phyloP scores from a whole-genome alignment of 2,888 invertebrate species.

The Heteromyza rotundicornis region DNA sequence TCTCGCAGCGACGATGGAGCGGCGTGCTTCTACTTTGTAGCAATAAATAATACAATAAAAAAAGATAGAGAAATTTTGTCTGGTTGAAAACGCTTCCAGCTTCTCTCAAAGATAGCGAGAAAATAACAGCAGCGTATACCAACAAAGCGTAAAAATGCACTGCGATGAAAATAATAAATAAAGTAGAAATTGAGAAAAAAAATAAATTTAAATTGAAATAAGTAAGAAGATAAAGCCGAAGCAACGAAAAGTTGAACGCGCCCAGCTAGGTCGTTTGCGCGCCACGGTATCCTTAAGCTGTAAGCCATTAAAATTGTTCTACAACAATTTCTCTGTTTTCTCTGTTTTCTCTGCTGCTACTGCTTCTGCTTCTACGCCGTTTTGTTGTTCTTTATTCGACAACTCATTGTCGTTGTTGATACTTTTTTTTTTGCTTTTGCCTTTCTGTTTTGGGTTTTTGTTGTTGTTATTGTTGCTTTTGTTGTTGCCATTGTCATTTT shows the following conservation, averaged over 20 bases:
- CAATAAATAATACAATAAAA: too few species aligned
- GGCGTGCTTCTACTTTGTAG: too few species aligned
- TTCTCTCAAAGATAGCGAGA: too few species aligned
- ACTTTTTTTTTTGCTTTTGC: conserved; percentile 11
- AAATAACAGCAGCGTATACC: too few species aligned
- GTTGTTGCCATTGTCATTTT: conserved; percentile 5
- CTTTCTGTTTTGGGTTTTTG: conserved; percentile 1
- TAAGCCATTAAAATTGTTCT: conserved; percentile 5
- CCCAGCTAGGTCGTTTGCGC: neutral
- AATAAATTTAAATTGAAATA: neutral
- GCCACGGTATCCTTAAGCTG: neutral
- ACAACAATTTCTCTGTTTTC: neutral
- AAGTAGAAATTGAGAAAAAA: neutral
- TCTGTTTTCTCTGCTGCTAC: neutral
- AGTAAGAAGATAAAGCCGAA: too few species aligned
- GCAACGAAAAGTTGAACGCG: too few species aligned
- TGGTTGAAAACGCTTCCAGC: too few species aligned
- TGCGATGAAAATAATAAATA: neutral
- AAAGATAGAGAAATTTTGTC: too few species aligned
- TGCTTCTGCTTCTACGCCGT: neutral
- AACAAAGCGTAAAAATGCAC: too few species aligned
- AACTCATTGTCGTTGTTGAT: neutral
- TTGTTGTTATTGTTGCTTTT: conserved; percentile 10
- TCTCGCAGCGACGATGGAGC: neutral
- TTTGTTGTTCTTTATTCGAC: conserved; percentile 1